Evolutionary conservation across 2,113 vertebrate genomes (phyloP), one percentile per base, ranked within the genome.

Genomic region (Petromus typicus): DNA sequence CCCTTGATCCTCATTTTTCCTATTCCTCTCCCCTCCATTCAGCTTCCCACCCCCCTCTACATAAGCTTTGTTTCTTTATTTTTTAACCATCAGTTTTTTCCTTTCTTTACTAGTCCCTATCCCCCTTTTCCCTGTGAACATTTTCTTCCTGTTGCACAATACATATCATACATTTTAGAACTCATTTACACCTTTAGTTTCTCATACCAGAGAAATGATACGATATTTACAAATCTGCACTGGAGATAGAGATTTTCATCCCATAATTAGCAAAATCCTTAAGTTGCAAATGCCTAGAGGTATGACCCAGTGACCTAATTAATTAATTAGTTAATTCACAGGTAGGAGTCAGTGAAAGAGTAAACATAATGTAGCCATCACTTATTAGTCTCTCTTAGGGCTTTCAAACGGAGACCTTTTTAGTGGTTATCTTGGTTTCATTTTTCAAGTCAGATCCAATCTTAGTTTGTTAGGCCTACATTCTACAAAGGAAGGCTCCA

Each of bases 201-300:
- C 48, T 51, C 48, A 51, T 51, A 51, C 48, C 48, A 51, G 48
- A 51, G 48, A 51, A 51, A 51, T 51, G 48, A 51, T 51, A 51
- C 48, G 10, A 10, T 51, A 51, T 51, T 51, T 51, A 51, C 48
- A 51, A 51, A 10, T 51, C 48, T 10, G 48, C 10, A 10, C 10
- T 51, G 34, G 91, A 86, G 57, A 63, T 59, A 79, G 56, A 88
- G 71, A 86, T 95, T 96, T 96, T 90, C 67, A 91, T 91, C 90
- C 56, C 59, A 71, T 34, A 86, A 37, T 84, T 86, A 87, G 32
- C 91, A 66, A 93, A 85, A 96, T 84, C 51, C 57, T 86, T 94
- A 71, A 93, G 40, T 90, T 85, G 69, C 90, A 96, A 86, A 95
- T 96, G 48, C n/a, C 89, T 94, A 4, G 86, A 83, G 69, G 92